A percentile compares a stretch with the other conserved stretches of the same genome.
Evolutionary conservation across 2,888 invertebrate genomes (phyloP).

Genomic region (Amphipyra berbera): DNA sequence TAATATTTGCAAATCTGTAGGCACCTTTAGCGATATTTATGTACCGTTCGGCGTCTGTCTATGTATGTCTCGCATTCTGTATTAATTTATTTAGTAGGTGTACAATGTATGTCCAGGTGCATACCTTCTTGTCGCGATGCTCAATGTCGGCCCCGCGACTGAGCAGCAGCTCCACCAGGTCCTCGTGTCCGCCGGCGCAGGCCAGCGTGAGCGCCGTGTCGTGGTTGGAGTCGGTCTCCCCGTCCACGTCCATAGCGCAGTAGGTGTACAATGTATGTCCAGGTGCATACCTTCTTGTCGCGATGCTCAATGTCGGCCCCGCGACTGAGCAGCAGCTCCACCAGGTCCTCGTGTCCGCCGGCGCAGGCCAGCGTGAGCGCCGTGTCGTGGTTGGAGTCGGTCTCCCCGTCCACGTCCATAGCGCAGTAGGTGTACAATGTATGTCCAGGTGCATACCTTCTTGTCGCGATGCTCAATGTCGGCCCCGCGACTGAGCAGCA

Average conservation of each 20-base stretch:
- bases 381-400: constrained; percentile 99
- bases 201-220: constrained; percentile 99
- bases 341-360: constrained; percentile 98
- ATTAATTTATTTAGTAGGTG: no score
- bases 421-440: constrained; percentile 92
- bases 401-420: constrained; percentile 99
- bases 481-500: constrained; percentile 97
- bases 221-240: constrained; percentile 99
- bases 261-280: no score
- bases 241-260: constrained; percentile 97
- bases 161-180: constrained; percentile 97
- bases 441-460: no score
- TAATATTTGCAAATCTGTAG: no score
- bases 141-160: constrained; percentile 98
- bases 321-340: constrained; percentile 96
- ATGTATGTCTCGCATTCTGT: no score
- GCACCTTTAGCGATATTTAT: no score
- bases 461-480: constrained; percentile 99
- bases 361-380: constrained; percentile 99
- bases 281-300: constrained; percentile 98
- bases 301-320: constrained; percentile 99
- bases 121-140: constrained; percentile 98
- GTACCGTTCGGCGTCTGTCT: no score
- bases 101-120: no score
- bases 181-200: constrained; percentile 99